Evolutionary conservation across 2,113 vertebrate species (phyloP).

Genomic region (Laterallus jamaicensis): DNA sequence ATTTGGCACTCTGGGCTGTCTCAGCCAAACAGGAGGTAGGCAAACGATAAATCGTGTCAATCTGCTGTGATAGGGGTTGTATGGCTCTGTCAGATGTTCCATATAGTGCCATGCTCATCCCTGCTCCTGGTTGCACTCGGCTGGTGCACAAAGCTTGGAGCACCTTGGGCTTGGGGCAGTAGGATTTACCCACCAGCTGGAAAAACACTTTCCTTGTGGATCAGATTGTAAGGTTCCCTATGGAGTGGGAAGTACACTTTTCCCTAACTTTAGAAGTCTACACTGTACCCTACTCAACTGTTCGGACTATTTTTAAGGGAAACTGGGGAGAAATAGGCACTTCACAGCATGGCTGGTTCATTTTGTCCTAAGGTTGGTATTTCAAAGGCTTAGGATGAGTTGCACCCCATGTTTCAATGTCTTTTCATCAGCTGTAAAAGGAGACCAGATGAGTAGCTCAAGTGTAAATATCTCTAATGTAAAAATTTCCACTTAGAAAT

Average conservation of each 20-base stretch:
- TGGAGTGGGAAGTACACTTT: rapidly evolving
- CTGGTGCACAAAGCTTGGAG: not conserved
- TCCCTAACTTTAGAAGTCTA: not conserved
- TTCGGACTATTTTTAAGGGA: not conserved
- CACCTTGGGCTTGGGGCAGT: not conserved
- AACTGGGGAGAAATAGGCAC: not conserved
- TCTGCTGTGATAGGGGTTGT: not conserved
- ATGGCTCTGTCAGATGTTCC: not conserved
- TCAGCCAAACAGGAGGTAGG: not conserved
- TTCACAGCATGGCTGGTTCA: not conserved
- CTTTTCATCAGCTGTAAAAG: constrained; percentile 3
- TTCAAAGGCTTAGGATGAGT: not conserved
- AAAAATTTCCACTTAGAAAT: constrained; percentile 26
- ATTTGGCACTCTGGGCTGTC: not conserved
- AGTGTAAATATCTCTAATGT: not conserved
- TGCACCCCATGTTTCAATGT: not conserved
- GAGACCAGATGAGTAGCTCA: not conserved
- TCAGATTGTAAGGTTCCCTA: no score
- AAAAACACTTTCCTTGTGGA: not conserved
- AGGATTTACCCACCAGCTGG: not conserved
- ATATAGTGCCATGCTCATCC: not conserved
- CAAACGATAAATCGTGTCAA: not conserved
- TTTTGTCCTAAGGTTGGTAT: not conserved
- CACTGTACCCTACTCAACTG: not conserved
- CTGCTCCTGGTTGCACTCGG: not conserved